Base-by-base conservation (phyloP, 2,113 vertebrate species). In the Caranx ignobilis region DNA sequence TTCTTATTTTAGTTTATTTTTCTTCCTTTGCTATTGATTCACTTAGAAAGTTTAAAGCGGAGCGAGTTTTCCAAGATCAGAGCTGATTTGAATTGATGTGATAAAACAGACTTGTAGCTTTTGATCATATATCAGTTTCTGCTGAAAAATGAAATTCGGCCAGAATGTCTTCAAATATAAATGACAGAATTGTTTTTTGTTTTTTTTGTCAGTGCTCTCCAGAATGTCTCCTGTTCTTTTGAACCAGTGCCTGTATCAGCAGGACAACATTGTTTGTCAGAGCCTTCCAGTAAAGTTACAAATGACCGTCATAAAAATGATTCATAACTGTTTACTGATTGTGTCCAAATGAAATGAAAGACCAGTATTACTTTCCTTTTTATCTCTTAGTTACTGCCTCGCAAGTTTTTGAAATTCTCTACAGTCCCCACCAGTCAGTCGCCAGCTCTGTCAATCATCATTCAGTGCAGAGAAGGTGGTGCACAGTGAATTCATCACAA, bases 11-110 rank as follows among this genome's bases (percentile, higher is more conserved):
- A 37, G 10, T 16, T 12, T 31, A 15, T 34, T 21, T 15, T 11
- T 7, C 11, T 16, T 26, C 75, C 55, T 37, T 71, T 0, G 11
- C 31, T 9, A 39, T 47, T 26, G 45, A 81, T 77, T 76, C 35
- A 62, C 62, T 72, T 15, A 34, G 15, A 70, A 67, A 34, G 37
- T 47, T 59, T 8, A 75, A 66, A 35, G 18, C 35, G 11, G 13
- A 21, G 54, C 45, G 8, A 6, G 60, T 16, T 66, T 45, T 74
- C 47, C 18, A 6, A 71, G 47, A 79, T 77, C 63, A 77, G 61
- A 63, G 57, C 55, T 9, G 39, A 41, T 41, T 2, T 31, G 19
- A 64, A 72, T 18, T 63, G 31, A 84, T 45, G 45, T 4, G 32
- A 56, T n/a, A 48, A 3, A 75, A 6, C 68, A 63, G 70, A 39